Evolutionary conservation across 2,797 vertebrate genomes (phyloP).

Genomic region (Myotis planiceps): DNA sequence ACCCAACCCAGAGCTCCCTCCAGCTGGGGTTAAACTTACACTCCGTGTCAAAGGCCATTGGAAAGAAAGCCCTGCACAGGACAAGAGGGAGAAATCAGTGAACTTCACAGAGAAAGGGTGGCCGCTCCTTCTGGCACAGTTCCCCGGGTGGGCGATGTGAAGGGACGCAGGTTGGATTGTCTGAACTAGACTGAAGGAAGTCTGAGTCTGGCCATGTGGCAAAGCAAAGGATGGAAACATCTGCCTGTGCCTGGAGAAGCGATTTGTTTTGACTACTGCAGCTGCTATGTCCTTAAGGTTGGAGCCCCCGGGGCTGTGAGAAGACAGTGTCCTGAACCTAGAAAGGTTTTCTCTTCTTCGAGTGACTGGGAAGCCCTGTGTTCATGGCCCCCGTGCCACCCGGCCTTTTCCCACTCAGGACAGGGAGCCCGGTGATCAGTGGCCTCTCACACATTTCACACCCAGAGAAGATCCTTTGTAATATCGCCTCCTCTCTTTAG

Average conservation of each 20-base stretch:
- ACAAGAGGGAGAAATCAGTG: slow-evolving; percentile 70
- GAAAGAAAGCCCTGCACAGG: slow-evolving; percentile 68
- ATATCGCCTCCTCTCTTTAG: not conserved
- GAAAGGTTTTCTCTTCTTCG: not conserved
- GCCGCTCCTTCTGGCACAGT: not conserved
- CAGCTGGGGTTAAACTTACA: slow-evolving; percentile 80
- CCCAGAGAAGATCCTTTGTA: not conserved
- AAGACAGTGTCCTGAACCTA: not conserved
- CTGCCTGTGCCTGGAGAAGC: slow-evolving; percentile 63
- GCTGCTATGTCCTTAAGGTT: slow-evolving; percentile 50
- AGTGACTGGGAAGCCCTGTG: not conserved
- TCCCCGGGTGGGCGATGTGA: not conserved
- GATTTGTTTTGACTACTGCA: slow-evolving; percentile 68
- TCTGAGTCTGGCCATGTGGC: slow-evolving; percentile 55
- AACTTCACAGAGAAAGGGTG: not conserved
- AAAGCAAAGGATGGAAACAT: slow-evolving; percentile 59
- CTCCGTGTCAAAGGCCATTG: slow-evolving; percentile 79
- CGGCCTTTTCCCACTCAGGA: not conserved
- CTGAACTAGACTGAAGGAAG: slow-evolving; percentile 51
- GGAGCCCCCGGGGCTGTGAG: not conserved
- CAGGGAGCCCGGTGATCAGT: rapidly evolving
- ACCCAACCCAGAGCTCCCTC: slow-evolving; percentile 64
- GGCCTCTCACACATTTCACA: too few relatives aligned
- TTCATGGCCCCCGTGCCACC: rapidly evolving
- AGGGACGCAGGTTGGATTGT: not conserved